These are phyloP conservation scores for Thalassophryne amazonica DNA, from an alignment of 2,797 vertebrate species.

Conservation along the genomic window DNA sequence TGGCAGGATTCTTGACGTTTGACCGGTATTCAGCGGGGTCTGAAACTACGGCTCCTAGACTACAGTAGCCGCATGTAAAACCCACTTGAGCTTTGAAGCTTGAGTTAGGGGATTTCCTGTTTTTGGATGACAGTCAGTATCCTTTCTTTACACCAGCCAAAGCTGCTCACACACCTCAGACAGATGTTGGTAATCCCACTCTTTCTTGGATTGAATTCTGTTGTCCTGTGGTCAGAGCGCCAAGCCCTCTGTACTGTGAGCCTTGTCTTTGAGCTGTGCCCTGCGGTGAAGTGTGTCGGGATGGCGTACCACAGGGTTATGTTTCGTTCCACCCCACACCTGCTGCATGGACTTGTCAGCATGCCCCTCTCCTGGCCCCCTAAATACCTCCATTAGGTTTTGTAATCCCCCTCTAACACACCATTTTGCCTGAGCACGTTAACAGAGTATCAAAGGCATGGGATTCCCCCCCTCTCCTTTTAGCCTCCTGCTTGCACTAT, in stretches of 20 bases:
- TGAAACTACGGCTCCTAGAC: conserved; percentile 13
- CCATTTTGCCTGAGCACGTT: conserved; percentile 68
- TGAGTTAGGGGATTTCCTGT: conserved; percentile 65
- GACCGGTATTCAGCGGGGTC: conserved; percentile 24
- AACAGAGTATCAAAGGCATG: conserved; percentile 70
- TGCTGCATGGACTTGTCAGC: conserved; percentile 67
- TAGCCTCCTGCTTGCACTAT: conserved; percentile 57
- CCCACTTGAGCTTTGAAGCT: conserved; percentile 61
- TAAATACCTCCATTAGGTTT: conserved; percentile 73
- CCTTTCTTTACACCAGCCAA: conserved; percentile 19
- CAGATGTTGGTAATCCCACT: conserved; percentile 68
- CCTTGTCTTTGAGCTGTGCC: conserved; percentile 49
- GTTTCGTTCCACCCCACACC: conserved; percentile 78
- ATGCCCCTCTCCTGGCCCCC: conserved; percentile 52
- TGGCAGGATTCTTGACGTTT: conserved; percentile 25
- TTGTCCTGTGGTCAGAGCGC: conserved; percentile 43
- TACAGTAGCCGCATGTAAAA: conserved; percentile 57
- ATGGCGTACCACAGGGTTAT: conserved; percentile 47
- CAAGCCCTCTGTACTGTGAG: conserved; percentile 45
- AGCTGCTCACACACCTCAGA: conserved; percentile 9
- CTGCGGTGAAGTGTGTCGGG: conserved; percentile 43
- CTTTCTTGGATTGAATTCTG: conserved; percentile 46
- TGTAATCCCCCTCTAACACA: conserved; percentile 66
- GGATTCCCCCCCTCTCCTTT: conserved; percentile 40
- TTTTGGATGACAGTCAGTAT: conserved; percentile 55